Base-by-base conservation (phyloP, 2,888 invertebrate species). In the Linnaemya tessellans region DNA sequence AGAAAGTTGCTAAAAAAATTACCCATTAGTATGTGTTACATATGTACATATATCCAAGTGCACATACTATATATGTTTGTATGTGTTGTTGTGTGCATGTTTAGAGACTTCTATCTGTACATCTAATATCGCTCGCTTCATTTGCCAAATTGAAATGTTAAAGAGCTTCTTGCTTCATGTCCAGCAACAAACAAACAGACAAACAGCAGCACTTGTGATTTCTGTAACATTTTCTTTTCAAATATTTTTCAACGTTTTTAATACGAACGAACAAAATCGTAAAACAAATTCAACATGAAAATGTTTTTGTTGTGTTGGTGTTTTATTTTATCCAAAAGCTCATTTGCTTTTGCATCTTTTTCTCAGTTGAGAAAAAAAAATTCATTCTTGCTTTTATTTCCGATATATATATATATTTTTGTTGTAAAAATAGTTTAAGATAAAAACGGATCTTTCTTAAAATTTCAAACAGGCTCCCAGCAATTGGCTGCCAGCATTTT, bases 401-500 rank as follows among this genome's bases (percentile, higher is more conserved):
- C 80, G 74, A 74, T 74, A 62, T 68, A 20, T n/a, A n/a, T n/a
- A n/a, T n/a, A n/a, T n/a, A 9, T 65, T 60, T 74, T 67, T 74
- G 74, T 78, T 73, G 73, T 74, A 38, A 58, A 79, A 71, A 80
- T 64, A 84, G n/a, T 58, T 80, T 80, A 86, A 91, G 90, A 90
- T 89, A 89, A 91, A 91, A 91, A 90, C 91, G 91, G 90, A 91
- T 91, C 91, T 91, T 91, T 91, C 91, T 91, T 90, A 89, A 90
- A 89, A 90, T 89, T 90, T 88, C 85, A 88, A 91, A 86, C 88
- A 89, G 90, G 90, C 90, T 88, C 88, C 43, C 91, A 91, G 90
- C 81, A 79, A 54, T 71, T 58, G 13, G 7, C 41, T 11, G 73
- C 20, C 77, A 54, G 79, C n/a, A 60, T 18, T 88, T 86, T 88